phyloP scores from a whole-genome alignment of 2,113 vertebrate species.

The Herpailurus yagouaroundi region DNA sequence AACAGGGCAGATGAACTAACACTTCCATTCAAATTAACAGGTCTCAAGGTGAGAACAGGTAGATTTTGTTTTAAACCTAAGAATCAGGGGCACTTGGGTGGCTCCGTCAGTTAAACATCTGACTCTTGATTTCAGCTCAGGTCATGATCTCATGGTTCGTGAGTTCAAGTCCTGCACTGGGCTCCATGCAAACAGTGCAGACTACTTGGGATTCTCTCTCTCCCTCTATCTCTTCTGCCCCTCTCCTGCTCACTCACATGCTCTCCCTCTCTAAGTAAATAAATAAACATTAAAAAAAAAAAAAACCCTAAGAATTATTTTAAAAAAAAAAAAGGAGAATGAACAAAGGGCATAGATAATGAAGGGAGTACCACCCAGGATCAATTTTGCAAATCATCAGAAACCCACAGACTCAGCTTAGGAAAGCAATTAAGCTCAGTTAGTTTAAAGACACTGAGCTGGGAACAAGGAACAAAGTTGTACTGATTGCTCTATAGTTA shows the following conservation, averaged over 20 bases:
- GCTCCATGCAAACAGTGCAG: too few relatives aligned
- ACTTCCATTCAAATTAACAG: not conserved
- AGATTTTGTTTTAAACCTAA: conserved; percentile 28
- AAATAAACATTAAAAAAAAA: not conserved
- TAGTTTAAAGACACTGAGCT: not conserved
- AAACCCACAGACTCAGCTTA: not conserved
- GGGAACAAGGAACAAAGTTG: not conserved
- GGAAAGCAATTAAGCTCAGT: not conserved
- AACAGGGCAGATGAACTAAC: not conserved
- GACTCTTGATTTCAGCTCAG: too few relatives aligned
- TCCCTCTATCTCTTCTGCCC: too few relatives aligned
- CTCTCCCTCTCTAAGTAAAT: too few relatives aligned
- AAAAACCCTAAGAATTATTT: not conserved
- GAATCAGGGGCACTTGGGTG: not conserved
- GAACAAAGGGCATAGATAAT: not conserved
- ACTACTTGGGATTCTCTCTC: too few relatives aligned
- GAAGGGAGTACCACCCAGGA: not conserved
- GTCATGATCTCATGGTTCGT: too few relatives aligned
- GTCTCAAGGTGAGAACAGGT: not conserved
- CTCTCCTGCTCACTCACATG: too few relatives aligned
- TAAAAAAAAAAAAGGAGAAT: not conserved
- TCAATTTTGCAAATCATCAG: not conserved
- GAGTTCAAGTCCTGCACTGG: too few relatives aligned
- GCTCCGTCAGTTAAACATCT: too few relatives aligned
- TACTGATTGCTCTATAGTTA: not conserved